phyloP scores from a whole-genome alignment of 2,888 invertebrate species.

The Endotricha flammealis region DNA sequence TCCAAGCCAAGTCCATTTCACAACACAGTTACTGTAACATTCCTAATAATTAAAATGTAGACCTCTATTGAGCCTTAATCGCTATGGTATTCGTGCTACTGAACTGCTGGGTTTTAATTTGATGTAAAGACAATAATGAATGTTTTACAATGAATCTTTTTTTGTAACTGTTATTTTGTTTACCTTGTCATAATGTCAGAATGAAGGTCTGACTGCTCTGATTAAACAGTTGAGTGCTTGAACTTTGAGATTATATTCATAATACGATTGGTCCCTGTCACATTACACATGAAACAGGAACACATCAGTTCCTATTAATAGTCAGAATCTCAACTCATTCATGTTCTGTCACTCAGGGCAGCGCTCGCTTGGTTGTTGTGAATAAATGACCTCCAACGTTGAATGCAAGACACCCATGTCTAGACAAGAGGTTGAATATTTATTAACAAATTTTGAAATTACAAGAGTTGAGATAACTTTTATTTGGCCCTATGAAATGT shows the following conservation, averaged over 20 bases:
- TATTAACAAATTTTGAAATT: constrained; percentile 31
- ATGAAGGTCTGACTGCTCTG: constrained; percentile 10
- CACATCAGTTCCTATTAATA: constrained; percentile 16
- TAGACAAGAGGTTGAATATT: constrained; percentile 35
- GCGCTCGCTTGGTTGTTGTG: constrained; percentile 26
- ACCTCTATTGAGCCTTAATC: no score
- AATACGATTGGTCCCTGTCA: no score
- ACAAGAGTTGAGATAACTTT: constrained; percentile 33
- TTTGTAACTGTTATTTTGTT: constrained; percentile 6
- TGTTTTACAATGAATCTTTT: neutral
- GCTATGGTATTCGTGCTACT: no score
- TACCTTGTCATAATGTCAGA: constrained; percentile 10
- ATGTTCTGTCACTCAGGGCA: constrained; percentile 24
- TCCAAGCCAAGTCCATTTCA: constrained; percentile 2
- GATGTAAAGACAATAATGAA: no score
- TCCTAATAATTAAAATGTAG: constrained; percentile 12
- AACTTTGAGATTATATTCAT: constrained; percentile 9
- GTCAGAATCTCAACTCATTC: neutral
- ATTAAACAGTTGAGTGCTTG: constrained; percentile 1
- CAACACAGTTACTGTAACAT: constrained; percentile 2
- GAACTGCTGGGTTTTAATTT: no score
- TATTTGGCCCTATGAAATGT: constrained; percentile 45
- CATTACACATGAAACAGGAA: no score
- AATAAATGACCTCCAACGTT: constrained; percentile 37
- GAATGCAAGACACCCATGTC: constrained; percentile 38